Conservation (phyloP, 2,797 vertebrate genomes). For the Rhynchonycteris naso region DNA sequence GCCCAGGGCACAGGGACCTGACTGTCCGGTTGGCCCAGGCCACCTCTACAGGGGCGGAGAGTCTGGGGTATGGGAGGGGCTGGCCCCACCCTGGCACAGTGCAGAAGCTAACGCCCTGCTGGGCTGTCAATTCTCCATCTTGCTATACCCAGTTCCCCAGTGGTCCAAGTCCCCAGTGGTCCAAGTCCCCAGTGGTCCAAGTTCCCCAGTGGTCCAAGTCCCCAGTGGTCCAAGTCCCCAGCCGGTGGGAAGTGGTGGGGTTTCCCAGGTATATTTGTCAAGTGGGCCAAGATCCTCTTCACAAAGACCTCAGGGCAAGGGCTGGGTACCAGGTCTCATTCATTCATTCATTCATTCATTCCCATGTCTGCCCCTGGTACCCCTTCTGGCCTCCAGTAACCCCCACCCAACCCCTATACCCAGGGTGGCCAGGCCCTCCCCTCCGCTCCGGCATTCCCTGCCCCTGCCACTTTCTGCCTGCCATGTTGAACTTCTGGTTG, state of each 20-base stretch:
- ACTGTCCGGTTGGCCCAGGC: slow-evolving; percentile 51
- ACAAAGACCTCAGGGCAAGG: neutral
- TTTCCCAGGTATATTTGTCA: neutral
- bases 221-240: neutral
- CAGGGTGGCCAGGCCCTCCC: neutral
- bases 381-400: neutral
- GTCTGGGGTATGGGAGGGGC: neutral
- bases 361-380: neutral
- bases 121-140: neutral
- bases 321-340: neutral
- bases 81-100: neutral
- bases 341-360: neutral
- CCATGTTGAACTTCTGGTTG: neutral
- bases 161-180: neutral
- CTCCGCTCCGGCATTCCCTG: neutral
- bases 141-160: neutral
- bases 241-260: neutral
- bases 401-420: neutral
- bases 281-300: neutral
- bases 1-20: slow-evolving; percentile 53
- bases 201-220: neutral
- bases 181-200: neutral
- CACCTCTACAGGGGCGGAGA: neutral
- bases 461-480: neutral
- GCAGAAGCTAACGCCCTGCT: neutral